A percentile compares a stretch with the other conserved stretches of the same genome.
Evolutionary conservation across 2,888 invertebrate species (phyloP).

Genomic region (Drosophila sordidula): DNA sequence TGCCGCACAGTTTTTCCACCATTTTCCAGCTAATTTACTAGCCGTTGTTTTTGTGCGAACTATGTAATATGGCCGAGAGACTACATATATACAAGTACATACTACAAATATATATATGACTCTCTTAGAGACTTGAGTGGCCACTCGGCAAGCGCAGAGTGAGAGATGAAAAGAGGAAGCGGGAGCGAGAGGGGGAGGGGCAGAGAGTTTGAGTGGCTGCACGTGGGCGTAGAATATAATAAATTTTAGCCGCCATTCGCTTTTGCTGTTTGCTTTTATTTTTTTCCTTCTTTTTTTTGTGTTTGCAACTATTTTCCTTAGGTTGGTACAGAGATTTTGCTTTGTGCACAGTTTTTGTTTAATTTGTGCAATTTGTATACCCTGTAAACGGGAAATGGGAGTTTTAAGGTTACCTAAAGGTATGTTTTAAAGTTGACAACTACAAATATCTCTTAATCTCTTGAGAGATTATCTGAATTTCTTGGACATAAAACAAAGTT

Average conservation of each 20-base stretch:
- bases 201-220: background rate
- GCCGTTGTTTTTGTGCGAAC: slow-evolving; percentile 68
- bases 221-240: slow-evolving; percentile 68
- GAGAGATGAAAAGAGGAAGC: background rate
- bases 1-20: slow-evolving; percentile 71
- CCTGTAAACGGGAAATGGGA: background rate
- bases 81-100: slow-evolving; percentile 8
- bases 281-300: slow-evolving; percentile 11
- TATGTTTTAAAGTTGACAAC: background rate
- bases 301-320: slow-evolving; percentile 27
- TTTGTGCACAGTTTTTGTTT: slow-evolving; percentile 66
- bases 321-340: slow-evolving; percentile 48
- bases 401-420: background rate
- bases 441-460: too few species aligned
- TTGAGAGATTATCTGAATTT: too few species aligned
- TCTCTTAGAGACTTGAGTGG: slow-evolving; percentile 61
- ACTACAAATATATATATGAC: slow-evolving; percentile 46
- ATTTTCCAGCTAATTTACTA: slow-evolving; percentile 77
- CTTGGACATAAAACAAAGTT: background rate
- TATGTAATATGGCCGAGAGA: slow-evolving; percentile 9
- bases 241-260: slow-evolving; percentile 71
- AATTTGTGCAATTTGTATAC: slow-evolving; percentile 57
- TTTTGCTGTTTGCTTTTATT: slow-evolving; percentile 67
- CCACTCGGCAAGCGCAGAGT: slow-evolving; percentile 33
- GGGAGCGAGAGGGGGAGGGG: background rate